Evolutionary conservation across 2,888 invertebrate species (phyloP), one percentile per base, ranked within the genome.

Genomic region (Euplagia quadripunctaria): DNA sequence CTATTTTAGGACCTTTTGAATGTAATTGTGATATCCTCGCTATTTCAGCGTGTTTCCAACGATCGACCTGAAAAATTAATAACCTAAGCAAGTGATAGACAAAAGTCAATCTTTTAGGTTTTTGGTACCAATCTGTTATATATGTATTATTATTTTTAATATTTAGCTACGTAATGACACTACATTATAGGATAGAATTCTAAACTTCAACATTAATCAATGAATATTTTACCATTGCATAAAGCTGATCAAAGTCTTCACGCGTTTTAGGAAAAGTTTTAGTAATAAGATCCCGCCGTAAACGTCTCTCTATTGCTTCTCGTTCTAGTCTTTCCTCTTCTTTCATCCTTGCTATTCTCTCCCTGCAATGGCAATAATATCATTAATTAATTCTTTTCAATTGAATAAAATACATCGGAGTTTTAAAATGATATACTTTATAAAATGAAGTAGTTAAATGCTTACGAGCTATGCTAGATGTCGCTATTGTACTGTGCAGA

Each of bases 231-330:
- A 96, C 96, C 96, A 97, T 96, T 41, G 96, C 96, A 87, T 97
- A 98, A 2, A 98, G 92, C 93, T 98, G 96, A 82, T 97, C 97
- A 85, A 98, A 98, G 89, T 98, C 98, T 83, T 97, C 96, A 73
- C 97, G 96, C 8, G 97, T 96, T 83, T 96, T 96, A 0, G 98
- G 98, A 87, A 97, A 97, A n/a, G 97, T 97, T 91, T 97, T 97
- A 9, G 97, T 96, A 51, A 97, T 92, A 20, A 97, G 93, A 85
- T 97, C 97, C 52, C 91, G 92, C 52, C 96, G 93, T 78, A 96
- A 91, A 70, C 97, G 94, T 77, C 94, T 94, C 76, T 96, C 96
- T 85, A 96, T 93, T 66, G 96, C 96, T 78, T 96, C 94, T 17
- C 96, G 93, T 72, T 96, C 96, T 67, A 96, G 88, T 83, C 94